A percentile compares a stretch with the other conserved stretches of the same genome.
Evolutionary conservation across 2,888 invertebrate species (phyloP).

Genomic region (Trichopria drosophilae): DNA sequence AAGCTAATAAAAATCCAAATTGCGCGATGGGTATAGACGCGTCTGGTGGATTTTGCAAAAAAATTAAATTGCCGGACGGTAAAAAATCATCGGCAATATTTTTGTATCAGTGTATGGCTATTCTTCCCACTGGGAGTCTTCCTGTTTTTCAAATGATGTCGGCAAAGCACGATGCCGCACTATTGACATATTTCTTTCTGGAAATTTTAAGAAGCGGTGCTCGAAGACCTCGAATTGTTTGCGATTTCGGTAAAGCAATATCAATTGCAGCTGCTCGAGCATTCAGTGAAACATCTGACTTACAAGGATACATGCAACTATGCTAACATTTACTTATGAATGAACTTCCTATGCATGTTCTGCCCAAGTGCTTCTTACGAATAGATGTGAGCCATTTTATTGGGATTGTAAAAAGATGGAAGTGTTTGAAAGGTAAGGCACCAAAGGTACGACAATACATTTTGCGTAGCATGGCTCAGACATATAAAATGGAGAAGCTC

Average conservation of each 20-base stretch:
- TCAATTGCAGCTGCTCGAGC: background rate
- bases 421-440: background rate
- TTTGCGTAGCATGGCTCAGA: conserved; percentile 17
- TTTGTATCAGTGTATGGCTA: background rate
- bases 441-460: background rate
- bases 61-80: no score
- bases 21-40: conserved; percentile 21
- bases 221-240: background rate
- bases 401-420: background rate
- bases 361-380: background rate
- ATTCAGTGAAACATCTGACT: background rate
- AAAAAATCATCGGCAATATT: background rate
- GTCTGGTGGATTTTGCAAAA: no score
- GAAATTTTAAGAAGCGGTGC: conserved; percentile 1
- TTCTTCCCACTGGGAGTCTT: background rate
- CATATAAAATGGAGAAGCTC: background rate
- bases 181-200: background rate
- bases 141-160: background rate
- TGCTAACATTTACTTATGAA: background rate
- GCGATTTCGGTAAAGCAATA: background rate
- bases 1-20: no score
- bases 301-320: background rate
- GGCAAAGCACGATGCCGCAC: background rate
- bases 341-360: background rate
- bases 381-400: background rate